A percentile compares a stretch with the other conserved stretches of the same genome.
Conservation (phyloP, 1,140 invertebrate species). For the Diabrotica virgifera region DNA sequence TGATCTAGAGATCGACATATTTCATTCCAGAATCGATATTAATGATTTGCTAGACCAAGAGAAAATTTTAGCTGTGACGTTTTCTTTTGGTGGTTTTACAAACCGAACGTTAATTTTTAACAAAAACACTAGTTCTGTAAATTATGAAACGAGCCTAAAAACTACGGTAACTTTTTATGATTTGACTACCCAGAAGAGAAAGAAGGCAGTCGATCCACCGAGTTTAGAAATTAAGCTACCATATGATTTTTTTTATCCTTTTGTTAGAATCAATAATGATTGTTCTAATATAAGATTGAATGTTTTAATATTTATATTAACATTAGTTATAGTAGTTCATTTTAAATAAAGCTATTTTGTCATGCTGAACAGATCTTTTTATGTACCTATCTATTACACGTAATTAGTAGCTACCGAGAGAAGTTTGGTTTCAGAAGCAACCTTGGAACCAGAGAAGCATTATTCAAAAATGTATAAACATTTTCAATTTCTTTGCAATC, state of each 20-base stretch:
- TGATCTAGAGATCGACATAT: constrained; percentile 40
- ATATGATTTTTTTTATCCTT: constrained; percentile 48
- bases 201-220: constrained; percentile 38
- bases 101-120: constrained; percentile 26
- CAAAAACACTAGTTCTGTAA: constrained; percentile 16
- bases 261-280: constrained; percentile 38
- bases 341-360: too few relatives aligned
- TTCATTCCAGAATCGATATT: constrained; percentile 37
- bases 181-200: constrained; percentile 36
- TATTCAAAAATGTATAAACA: too few relatives aligned
- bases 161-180: constrained; percentile 40
- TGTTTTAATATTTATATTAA: neutral
- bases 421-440: too few relatives aligned
- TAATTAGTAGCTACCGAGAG: too few relatives aligned
- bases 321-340: neutral
- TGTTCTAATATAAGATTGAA: constrained; percentile 5
- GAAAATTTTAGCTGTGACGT: constrained; percentile 37
- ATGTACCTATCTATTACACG: too few relatives aligned
- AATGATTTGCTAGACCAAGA: constrained; percentile 36
- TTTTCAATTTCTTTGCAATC: too few relatives aligned
- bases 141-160: constrained; percentile 24
- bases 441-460: too few relatives aligned
- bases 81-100: constrained; percentile 27
- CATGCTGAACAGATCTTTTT: too few relatives aligned
- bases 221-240: constrained; percentile 42